Conservation (phyloP, 2,888 invertebrate species). For the Aphodius granarius region DNA sequence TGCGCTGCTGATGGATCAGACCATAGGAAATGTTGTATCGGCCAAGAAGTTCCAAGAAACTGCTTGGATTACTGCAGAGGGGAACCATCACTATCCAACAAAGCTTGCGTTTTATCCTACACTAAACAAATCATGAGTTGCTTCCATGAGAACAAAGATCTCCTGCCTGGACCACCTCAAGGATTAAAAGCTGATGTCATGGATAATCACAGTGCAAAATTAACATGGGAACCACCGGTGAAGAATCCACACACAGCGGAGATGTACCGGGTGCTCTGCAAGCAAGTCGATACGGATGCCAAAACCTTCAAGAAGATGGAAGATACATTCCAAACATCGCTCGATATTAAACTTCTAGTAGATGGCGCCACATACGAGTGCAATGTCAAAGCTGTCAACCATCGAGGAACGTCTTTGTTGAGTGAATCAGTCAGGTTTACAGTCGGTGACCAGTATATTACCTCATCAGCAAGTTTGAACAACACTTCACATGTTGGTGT, state of each 20-base stretch:
- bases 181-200: constrained; percentile 62
- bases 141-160: constrained; percentile 77
- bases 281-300: constrained; percentile 61
- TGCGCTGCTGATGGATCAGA: constrained; percentile 83
- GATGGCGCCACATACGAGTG: constrained; percentile 78
- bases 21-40: constrained; percentile 82
- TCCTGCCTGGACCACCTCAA: constrained; percentile 79
- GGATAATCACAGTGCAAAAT: constrained; percentile 61
- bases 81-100: constrained; percentile 66
- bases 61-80: constrained; percentile 87
- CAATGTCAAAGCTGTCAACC: constrained; percentile 81
- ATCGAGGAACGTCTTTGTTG: constrained; percentile 72
- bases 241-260: constrained; percentile 84
- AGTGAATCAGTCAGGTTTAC: constrained; percentile 75
- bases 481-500: constrained; percentile 61
- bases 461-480: constrained; percentile 65
- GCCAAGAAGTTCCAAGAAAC: constrained; percentile 75
- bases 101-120: constrained; percentile 71
- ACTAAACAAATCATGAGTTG: constrained; percentile 76
- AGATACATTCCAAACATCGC: constrained; percentile 73
- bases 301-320: constrained; percentile 61
- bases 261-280: constrained; percentile 82
- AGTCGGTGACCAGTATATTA: constrained; percentile 72
- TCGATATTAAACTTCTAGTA: constrained; percentile 70
- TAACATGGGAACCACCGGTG: constrained; percentile 75